Conservation (phyloP, 2,888 invertebrate species). For the Lutraria lutraria region DNA sequence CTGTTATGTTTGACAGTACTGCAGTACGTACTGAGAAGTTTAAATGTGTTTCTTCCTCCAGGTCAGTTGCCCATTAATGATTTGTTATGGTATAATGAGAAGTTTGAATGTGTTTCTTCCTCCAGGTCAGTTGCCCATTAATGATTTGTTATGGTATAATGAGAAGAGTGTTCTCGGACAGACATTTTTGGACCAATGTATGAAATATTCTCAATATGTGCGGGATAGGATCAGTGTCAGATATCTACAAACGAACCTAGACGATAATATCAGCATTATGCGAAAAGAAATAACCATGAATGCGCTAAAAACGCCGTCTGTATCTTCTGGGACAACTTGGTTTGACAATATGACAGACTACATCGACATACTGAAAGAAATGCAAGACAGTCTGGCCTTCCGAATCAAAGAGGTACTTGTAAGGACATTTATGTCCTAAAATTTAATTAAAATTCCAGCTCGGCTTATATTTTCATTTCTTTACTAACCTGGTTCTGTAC, state of each 20-base stretch:
- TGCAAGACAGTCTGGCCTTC: slow-evolving; percentile 63
- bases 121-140: slow-evolving; percentile 68
- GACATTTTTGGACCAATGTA: slow-evolving; percentile 65
- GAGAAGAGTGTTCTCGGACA: slow-evolving; percentile 69
- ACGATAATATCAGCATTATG: slow-evolving; percentile 62
- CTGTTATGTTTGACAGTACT: too few relatives aligned
- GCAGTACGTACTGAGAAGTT: too few relatives aligned
- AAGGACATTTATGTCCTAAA: too few relatives aligned
- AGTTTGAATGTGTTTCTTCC: not conserved
- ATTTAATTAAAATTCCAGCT: too few relatives aligned
- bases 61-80: slow-evolving; percentile 67
- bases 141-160: slow-evolving; percentile 71
- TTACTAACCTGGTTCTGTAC: too few relatives aligned
- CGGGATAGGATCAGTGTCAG: slow-evolving; percentile 27
- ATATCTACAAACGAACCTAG: slow-evolving; percentile 51
- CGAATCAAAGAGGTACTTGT: slow-evolving; percentile 53
- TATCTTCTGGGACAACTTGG: slow-evolving; percentile 71
- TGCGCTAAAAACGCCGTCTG: slow-evolving; percentile 42
- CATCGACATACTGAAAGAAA: slow-evolving; percentile 75
- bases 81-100: slow-evolving; percentile 72
- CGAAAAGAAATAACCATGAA: slow-evolving; percentile 67
- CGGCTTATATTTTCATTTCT: too few relatives aligned
- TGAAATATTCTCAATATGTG: slow-evolving; percentile 57
- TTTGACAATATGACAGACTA: slow-evolving; percentile 78
- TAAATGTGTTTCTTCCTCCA: slow-evolving; percentile 35